Conservation (phyloP, 1,140 invertebrate species). For the Fragariocoptes setiger region DNA sequence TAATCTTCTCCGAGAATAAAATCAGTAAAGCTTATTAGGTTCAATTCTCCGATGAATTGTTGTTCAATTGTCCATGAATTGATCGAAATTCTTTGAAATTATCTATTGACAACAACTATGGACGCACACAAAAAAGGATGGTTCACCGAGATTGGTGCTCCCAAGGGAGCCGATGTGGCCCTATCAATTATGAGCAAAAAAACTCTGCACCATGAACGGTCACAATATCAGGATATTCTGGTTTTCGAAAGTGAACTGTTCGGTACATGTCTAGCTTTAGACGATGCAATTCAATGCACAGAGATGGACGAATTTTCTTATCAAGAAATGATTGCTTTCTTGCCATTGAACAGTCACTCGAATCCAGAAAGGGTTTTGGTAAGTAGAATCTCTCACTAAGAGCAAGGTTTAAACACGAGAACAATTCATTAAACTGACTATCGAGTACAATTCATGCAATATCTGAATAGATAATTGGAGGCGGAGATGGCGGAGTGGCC, state of each 20-base stretch:
- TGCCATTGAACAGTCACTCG: conserved; percentile 64
- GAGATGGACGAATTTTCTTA: conserved; percentile 88
- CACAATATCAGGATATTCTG: conserved; percentile 57
- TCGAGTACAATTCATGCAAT: no score
- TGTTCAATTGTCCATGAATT: no score
- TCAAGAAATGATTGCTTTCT: conserved; percentile 88
- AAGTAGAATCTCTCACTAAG: conserved; percentile 1
- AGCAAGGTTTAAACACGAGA: no score
- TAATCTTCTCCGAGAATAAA: no score
- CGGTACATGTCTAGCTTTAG: conserved; percentile 58
- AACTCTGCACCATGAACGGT: conserved; percentile 44
- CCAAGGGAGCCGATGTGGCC: conserved; percentile 60
- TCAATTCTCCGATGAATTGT: no score
- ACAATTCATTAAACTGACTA: no score
- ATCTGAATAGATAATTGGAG: conserved; percentile 94
- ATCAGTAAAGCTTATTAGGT: no score
- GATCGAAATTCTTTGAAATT: no score
- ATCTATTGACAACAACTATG: conserved; percentile 21
- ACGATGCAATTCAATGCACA: conserved; percentile 87
- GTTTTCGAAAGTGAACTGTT: conserved; percentile 59
- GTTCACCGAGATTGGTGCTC: conserved; percentile 55
- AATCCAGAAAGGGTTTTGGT: conserved; percentile 43
- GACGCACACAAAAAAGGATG: conserved; percentile 38
- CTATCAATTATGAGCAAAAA: conserved; percentile 57
- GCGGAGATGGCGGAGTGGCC: conserved; percentile 82